Percentiles rank a stretch among this genome's conserved stretches.
Conservation (phyloP, 2,113 vertebrate genomes). For the Romanogobio albipinnatus region DNA sequence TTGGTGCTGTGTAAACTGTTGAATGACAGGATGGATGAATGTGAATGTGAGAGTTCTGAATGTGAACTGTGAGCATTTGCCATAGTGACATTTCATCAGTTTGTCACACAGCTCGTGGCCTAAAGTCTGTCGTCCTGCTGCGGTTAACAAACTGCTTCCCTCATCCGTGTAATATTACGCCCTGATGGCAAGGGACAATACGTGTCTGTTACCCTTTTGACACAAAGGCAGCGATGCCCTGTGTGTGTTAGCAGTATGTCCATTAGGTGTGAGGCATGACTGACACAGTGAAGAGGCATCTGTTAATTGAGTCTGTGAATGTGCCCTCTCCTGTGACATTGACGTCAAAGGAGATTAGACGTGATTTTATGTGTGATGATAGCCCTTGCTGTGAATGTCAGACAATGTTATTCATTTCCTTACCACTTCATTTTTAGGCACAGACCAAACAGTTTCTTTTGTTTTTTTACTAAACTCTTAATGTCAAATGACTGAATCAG, state of each 20-base stretch:
- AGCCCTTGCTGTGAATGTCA: conserved; percentile 69
- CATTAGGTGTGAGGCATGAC: conserved; percentile 68
- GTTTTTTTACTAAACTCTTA: conserved; percentile 21
- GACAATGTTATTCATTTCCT: conserved; percentile 41
- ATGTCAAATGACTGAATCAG: conserved; percentile 39
- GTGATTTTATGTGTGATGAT: conserved; percentile 69
- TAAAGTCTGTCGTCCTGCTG: conserved; percentile 16
- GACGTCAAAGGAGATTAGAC: conserved; percentile 75
- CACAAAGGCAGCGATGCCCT: conserved; percentile 21
- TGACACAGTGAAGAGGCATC: conserved; percentile 61
- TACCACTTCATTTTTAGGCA: conserved; percentile 35
- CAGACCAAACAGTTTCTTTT: conserved; percentile 6
- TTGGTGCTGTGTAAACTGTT: conserved; percentile 31
- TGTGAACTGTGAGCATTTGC: conserved; percentile 40
- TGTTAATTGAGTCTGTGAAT: conserved; percentile 54
- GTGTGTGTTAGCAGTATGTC: conserved; percentile 63
- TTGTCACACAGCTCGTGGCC: conserved; percentile 27
- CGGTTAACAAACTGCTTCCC: conserved; percentile 19
- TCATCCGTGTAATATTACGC: conserved; percentile 17
- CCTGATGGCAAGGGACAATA: conserved; percentile 28
- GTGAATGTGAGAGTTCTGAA: conserved; percentile 29
- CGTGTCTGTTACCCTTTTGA: conserved; percentile 36
- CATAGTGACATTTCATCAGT: conserved; percentile 20
- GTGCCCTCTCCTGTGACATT: conserved; percentile 66
- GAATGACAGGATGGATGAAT: conserved; percentile 35